phyloP scores from a whole-genome alignment of 1,140 invertebrate species.

The Thalassaphorura encarpata region DNA sequence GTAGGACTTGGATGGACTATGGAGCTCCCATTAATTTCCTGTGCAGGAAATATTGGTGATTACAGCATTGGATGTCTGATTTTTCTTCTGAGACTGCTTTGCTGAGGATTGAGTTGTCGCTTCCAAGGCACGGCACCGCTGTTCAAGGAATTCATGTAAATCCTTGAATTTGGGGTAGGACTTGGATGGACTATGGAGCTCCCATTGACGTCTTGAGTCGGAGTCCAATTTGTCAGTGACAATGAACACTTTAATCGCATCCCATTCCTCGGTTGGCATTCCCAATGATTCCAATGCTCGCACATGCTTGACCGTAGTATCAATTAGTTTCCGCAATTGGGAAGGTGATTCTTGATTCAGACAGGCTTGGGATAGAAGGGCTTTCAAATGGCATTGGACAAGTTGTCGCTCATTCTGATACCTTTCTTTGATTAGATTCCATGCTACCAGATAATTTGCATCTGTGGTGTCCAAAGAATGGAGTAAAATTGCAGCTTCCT shows the following conservation, averaged over 20 bases:
- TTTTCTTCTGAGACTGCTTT: not conserved
- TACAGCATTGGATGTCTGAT: not conserved
- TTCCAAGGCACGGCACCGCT: not conserved
- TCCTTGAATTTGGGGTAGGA: not conserved
- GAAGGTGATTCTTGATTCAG: not conserved
- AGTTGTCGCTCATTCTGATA: not conserved
- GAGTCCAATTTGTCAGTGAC: not conserved
- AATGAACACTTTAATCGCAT: not conserved
- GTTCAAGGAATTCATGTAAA: not conserved
- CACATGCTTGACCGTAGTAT: not conserved
- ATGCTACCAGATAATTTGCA: not conserved
- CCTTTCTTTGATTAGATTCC: not conserved
- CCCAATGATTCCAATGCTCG: not conserved
- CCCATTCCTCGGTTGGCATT: not conserved
- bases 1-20: not conserved
- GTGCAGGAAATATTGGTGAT: too few species aligned
- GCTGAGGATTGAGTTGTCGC: not conserved
- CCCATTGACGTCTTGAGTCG: not conserved
- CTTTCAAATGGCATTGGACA: not conserved
- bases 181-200: not conserved
- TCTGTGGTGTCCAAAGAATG: not conserved
- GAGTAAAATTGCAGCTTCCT: not conserved
- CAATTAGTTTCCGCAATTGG: not conserved
- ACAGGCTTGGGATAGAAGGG: not conserved
- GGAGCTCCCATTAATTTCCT: too few species aligned